Percentiles rank a stretch among this genome's conserved stretches.
phyloP scores from a whole-genome alignment of 2,888 invertebrate genomes.

The Diarsia dahlii region DNA sequence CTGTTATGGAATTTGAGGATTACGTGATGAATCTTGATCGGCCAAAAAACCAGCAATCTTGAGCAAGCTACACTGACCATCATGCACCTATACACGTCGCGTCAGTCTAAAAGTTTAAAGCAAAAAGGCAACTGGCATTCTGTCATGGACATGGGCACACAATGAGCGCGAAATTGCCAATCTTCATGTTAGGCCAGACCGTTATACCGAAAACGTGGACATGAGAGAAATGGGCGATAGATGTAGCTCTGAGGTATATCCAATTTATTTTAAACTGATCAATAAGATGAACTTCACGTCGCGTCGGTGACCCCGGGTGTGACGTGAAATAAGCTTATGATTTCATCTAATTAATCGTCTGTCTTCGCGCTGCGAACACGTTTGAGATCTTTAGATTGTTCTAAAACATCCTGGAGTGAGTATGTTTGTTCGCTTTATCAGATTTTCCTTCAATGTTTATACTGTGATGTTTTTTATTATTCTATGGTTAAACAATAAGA shows the following conservation, averaged over 20 bases:
- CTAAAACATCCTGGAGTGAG: constrained; percentile 6
- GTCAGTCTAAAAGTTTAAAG: constrained; percentile 30
- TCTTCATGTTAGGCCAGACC: constrained; percentile 68
- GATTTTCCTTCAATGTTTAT: constrained; percentile 14
- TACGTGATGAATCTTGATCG: constrained; percentile 29
- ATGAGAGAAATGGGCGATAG: constrained; percentile 31
- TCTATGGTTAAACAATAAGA: neutral
- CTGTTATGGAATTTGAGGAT: constrained; percentile 11
- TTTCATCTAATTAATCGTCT: constrained; percentile 69
- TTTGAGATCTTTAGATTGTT: constrained; percentile 28
- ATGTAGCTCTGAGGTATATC: constrained; percentile 25
- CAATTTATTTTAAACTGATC: constrained; percentile 52
- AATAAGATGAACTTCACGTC: constrained; percentile 60
- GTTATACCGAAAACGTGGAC: constrained; percentile 61
- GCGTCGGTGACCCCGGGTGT: constrained; percentile 59
- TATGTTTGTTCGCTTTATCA: constrained; percentile 16
- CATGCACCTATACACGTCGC: constrained; percentile 21
- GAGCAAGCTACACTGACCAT: constrained; percentile 21
- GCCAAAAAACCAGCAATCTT: constrained; percentile 18
- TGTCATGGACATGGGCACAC: constrained; percentile 53
- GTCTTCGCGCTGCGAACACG: constrained; percentile 24
- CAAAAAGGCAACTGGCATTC: constrained; percentile 54
- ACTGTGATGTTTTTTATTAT: neutral
- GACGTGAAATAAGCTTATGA: constrained; percentile 67
- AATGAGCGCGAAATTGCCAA: constrained; percentile 74